Percentiles rank a stretch among this genome's conserved stretches.
These are phyloP conservation scores for Urosaurus nigricauda DNA, from an alignment of 2,797 vertebrate species.

Conservation along the genomic window DNA sequence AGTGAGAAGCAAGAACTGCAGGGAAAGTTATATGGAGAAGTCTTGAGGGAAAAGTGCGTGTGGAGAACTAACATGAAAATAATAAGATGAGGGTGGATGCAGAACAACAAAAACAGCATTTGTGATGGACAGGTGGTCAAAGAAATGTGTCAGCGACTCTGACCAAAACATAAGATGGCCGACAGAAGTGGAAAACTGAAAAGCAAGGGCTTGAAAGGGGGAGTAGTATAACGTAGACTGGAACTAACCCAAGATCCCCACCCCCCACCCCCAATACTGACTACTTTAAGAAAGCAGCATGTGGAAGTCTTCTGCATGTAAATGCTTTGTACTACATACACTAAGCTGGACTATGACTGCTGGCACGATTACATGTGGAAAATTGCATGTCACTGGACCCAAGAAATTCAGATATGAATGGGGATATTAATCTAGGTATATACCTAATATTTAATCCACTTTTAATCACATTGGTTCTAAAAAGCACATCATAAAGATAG, in stretches of 20 bases:
- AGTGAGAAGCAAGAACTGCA: background rate
- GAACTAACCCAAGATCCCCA: background rate
- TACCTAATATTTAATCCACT: background rate
- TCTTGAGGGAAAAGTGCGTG: background rate
- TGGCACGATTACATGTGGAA: background rate
- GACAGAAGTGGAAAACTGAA: background rate
- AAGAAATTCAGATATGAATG: background rate
- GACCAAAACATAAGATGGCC: background rate
- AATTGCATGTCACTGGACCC: background rate
- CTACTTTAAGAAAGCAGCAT: slow-evolving; percentile 4
- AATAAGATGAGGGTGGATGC: background rate
- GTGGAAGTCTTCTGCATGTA: background rate
- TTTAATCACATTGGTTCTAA: background rate
- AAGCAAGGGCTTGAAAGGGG: background rate
- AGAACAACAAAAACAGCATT: background rate
- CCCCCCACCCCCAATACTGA: background rate
- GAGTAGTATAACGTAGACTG: background rate
- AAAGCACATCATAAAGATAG: background rate
- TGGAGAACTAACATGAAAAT: background rate
- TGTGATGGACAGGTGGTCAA: background rate
- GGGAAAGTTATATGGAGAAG: too few relatives aligned
- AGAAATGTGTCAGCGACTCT: background rate
- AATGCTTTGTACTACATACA: background rate
- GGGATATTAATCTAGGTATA: background rate
- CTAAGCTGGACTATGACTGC: background rate